Evolutionary conservation across 1,140 invertebrate species (phyloP).

Genomic region (Gyrodactylus bullatarudis): DNA sequence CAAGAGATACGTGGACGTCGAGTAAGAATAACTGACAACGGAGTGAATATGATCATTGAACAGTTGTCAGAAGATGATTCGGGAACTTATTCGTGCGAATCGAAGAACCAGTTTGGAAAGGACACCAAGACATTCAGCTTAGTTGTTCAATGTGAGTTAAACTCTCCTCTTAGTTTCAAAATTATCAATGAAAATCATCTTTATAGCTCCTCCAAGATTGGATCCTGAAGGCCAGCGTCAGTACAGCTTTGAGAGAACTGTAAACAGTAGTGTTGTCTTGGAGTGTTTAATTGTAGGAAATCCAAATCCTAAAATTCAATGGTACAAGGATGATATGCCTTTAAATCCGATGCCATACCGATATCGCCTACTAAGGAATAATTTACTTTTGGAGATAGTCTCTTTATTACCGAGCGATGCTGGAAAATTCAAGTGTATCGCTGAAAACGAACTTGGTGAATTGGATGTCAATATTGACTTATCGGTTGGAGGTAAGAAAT

Average conservation of each 20-base stretch:
- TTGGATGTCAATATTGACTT: not conserved
- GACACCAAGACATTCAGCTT: not conserved
- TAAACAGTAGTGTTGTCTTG: conserved; percentile 11
- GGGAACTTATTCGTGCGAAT: not conserved
- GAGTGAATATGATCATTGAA: not conserved
- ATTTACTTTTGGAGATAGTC: conserved; percentile 9
- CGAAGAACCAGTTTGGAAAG: not conserved
- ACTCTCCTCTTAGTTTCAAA: not conserved
- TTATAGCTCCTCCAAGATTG: not conserved
- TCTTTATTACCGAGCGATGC: conserved; percentile 13
- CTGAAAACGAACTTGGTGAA: conserved; percentile 15
- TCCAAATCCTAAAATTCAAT: conserved; percentile 15
- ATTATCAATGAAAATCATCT: not conserved
- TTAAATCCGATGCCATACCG: not conserved
- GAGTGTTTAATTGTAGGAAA: conserved; percentile 17
- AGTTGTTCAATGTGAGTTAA: not conserved
- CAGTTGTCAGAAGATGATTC: not conserved
- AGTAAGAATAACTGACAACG: not conserved
- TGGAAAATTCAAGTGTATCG: conserved; percentile 18
- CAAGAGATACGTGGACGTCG: not conserved
- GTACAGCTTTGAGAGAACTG: not conserved
- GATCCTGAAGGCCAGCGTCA: not conserved
- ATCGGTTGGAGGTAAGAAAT: not conserved
- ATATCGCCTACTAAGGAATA: not conserved
- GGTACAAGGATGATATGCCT: conserved; percentile 15